Evolutionary conservation across 2,888 invertebrate genomes (phyloP), one percentile per base, ranked within the genome.

Genomic region (Dendrolimus houi): DNA sequence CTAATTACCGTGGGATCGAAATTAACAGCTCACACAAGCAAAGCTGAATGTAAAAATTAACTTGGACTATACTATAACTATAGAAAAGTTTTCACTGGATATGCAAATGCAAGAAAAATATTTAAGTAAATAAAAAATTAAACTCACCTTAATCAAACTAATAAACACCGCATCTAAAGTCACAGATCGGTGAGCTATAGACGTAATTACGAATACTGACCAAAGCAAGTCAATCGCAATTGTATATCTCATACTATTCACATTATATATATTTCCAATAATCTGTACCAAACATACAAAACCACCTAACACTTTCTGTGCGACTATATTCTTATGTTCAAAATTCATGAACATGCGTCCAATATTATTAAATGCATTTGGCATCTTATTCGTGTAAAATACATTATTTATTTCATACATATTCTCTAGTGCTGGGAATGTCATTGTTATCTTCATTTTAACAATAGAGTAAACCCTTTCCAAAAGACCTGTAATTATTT

Each of bases 371-470:
- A 74, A 67, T 60, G 63, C 69, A 66, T 77, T 78, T 73, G 79
- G 76, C 71, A 77, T 64, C 60, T 64, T 62, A 53, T 76, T 72
- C 66, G 70, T 67, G 65, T 69, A 66, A 64, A 72, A 61, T 62
- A 73, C 62, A 64, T 71, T 73, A 69, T 79, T 68, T 61, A 81
- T 68, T 69, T 82, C 77, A 72, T 75, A 70, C 63, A 77, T 65
- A 74, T 80, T 69, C 70, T 83, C 80, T 72, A 85, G 65, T n/a
- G 69, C 68, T 63, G 90, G 89, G 82, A 89, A 90, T 83, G 87
- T 83, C 67, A 81, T 71, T 60, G 77, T 69, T 58, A 76, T 73
- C 72, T 90, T 88, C 80, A 85, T 85, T 79, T 83, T 84, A 54
- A 83, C 62, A 58, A 89, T 88, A 64, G 81, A 73, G 64, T 71